Evolutionary conservation across 2,888 invertebrate species (phyloP).

Genomic region (Machimus rusticus): DNA sequence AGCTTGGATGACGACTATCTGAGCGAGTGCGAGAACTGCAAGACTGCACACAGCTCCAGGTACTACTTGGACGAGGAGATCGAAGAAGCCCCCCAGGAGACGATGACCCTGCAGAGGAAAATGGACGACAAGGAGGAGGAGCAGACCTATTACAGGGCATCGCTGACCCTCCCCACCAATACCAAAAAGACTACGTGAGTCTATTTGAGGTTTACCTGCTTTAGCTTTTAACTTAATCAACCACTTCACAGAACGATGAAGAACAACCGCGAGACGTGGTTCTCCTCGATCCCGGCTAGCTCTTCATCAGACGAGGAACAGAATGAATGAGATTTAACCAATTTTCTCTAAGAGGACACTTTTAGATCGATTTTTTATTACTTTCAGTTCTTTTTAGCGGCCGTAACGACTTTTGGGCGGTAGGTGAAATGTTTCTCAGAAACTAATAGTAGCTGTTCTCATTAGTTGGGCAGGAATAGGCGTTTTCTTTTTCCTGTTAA

Average conservation of each 20-base stretch:
- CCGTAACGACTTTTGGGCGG: neutral
- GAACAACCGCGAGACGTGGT: conserved; percentile 69
- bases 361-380: neutral
- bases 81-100: conserved; percentile 69
- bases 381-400: neutral
- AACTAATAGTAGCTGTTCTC: neutral
- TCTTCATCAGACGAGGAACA: conserved; percentile 64
- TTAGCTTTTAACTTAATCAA: neutral
- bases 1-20: conserved; percentile 74
- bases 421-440: neutral
- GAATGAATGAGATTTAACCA: conserved; percentile 63
- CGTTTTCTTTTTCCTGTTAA: neutral
- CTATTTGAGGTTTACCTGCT: neutral
- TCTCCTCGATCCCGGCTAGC: conserved; percentile 71
- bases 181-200: conserved; percentile 64
- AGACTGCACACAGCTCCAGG: conserved; percentile 76
- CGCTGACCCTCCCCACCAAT: conserved; percentile 72
- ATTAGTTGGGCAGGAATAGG: neutral
- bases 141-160: conserved; percentile 69
- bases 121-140: conserved; percentile 62
- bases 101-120: conserved; percentile 73
- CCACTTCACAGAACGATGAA: conserved; percentile 59
- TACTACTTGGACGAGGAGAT: conserved; percentile 67
- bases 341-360: conserved; percentile 58
- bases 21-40: conserved; percentile 86